These are phyloP conservation scores for Epistrophe eligans DNA, from an alignment of 2,888 invertebrate genomes.

Conservation along the genomic window DNA sequence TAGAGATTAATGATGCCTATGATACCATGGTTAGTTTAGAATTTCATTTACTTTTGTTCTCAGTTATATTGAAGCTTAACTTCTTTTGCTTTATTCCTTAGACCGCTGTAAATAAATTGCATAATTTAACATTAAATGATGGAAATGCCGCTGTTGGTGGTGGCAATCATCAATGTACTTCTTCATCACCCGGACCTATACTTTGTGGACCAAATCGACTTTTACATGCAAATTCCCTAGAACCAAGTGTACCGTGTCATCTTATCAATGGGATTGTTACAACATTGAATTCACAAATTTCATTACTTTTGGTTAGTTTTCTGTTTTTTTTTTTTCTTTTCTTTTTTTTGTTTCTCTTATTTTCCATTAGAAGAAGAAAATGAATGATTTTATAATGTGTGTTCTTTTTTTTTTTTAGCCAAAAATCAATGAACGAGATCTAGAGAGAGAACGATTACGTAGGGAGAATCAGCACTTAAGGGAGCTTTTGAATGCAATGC, in stretches of 20 bases:
- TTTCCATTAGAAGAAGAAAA: conserved; percentile 21
- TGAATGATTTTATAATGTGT: neutral
- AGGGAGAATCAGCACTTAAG: conserved; percentile 89
- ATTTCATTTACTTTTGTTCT: neutral
- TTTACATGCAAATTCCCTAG: conserved; percentile 83
- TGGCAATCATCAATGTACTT: conserved; percentile 48
- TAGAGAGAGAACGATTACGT: conserved; percentile 89
- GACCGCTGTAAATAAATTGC: conserved; percentile 58
- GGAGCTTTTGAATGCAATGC: conserved; percentile 89
- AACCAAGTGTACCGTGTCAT: conserved; percentile 87
- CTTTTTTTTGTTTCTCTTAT: neutral
- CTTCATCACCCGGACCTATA: conserved; percentile 73
- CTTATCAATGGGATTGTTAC: conserved; percentile 87
- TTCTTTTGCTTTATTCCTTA: conserved; percentile 27
- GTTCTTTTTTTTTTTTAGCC: conserved; percentile 84
- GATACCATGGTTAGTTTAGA: conserved; percentile 80
- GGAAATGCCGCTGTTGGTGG: conserved; percentile 27
- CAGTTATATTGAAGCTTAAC: conserved; percentile 16
- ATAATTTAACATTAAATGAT: conserved; percentile 55
- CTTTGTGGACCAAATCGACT: conserved; percentile 83
- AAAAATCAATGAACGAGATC: conserved; percentile 90
- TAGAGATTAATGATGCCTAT: conserved; percentile 81
- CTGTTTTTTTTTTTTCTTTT: neutral
- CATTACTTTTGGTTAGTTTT: conserved; percentile 86
- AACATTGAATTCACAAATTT: conserved; percentile 87